Percentiles rank a stretch among this genome's conserved stretches.
These are phyloP conservation scores for Sceliomorpha sp. DNA, from an alignment of 2,888 invertebrate species.

Conservation along the genomic window DNA sequence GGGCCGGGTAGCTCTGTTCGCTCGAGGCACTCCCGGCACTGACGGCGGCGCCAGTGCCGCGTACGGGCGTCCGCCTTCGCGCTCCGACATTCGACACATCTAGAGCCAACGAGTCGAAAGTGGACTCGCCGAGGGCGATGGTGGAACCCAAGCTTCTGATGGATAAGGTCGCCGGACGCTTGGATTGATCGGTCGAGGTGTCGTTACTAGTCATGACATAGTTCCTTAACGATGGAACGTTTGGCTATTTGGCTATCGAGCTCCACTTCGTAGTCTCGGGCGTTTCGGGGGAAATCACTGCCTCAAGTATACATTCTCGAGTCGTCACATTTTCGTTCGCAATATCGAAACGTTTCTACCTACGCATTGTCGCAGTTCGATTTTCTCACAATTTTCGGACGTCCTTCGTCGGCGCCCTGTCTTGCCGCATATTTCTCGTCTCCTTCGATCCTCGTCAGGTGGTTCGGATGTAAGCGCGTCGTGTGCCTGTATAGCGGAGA, in stretches of 20 bases:
- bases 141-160: slow-evolving; percentile 50
- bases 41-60: neutral
- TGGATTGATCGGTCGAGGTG: slow-evolving; percentile 34
- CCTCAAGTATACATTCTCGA: too few species aligned
- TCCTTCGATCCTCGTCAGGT: too few species aligned
- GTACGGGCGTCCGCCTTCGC: slow-evolving; percentile 18
- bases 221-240: slow-evolving; percentile 20
- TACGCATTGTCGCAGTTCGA: too few species aligned
- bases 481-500: slow-evolving; percentile 7
- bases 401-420: too few species aligned
- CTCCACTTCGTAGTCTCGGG: too few species aligned
- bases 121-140: slow-evolving; percentile 61
- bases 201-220: slow-evolving; percentile 63
- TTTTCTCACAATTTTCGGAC: too few species aligned
- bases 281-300: too few species aligned
- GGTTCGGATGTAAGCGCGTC: neutral
- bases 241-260: too few species aligned
- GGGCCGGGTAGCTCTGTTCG: slow-evolving; percentile 80
- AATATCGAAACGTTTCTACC: too few species aligned
- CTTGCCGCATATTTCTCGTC: too few species aligned
- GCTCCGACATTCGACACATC: slow-evolving; percentile 67
- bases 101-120: slow-evolving; percentile 71
- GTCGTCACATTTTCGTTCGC: too few species aligned
- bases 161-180: slow-evolving; percentile 17
- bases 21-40: slow-evolving; percentile 66